These are phyloP conservation scores for Phymorhynchus buccinoides DNA, from an alignment of 1,140 invertebrate genomes.

Conservation along the genomic window DNA sequence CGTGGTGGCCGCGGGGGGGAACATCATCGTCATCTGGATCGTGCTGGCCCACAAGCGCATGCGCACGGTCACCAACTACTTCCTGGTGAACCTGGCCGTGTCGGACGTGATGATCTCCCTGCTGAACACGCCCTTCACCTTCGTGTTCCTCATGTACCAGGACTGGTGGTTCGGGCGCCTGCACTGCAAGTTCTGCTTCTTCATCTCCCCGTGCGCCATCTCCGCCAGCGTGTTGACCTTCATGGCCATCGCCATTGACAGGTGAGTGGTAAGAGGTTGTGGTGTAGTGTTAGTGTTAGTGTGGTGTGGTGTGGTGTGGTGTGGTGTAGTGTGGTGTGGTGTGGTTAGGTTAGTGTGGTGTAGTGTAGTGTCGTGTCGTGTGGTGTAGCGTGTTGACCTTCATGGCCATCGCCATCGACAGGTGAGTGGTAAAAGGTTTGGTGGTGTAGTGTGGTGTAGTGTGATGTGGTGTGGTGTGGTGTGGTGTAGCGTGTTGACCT, in stretches of 20 bases:
- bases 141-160: conserved; percentile 87
- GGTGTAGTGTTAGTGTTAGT: background rate
- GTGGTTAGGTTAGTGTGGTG: no score
- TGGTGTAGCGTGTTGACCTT: no score
- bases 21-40: conserved; percentile 96
- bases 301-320: background rate
- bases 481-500: no score
- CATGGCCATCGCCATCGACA: no score
- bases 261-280: conserved; percentile 79
- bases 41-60: conserved; percentile 89
- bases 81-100: conserved; percentile 93
- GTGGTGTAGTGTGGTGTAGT: no score
- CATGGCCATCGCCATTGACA: conserved; percentile 94
- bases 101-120: conserved; percentile 93
- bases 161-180: conserved; percentile 88
- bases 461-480: no score
- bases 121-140: conserved; percentile 94
- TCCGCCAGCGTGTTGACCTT: conserved; percentile 92
- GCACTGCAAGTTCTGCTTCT: conserved; percentile 91
- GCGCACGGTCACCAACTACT: conserved; percentile 96
- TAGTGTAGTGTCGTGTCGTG: no score
- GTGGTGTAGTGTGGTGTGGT: background rate
- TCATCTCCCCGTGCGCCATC: conserved; percentile 90
- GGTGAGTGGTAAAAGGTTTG: no score
- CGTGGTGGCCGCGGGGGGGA: conserved; percentile 91